Conservation (phyloP, 1,140 invertebrate genomes). For the Lasioglossum baleicum region DNA sequence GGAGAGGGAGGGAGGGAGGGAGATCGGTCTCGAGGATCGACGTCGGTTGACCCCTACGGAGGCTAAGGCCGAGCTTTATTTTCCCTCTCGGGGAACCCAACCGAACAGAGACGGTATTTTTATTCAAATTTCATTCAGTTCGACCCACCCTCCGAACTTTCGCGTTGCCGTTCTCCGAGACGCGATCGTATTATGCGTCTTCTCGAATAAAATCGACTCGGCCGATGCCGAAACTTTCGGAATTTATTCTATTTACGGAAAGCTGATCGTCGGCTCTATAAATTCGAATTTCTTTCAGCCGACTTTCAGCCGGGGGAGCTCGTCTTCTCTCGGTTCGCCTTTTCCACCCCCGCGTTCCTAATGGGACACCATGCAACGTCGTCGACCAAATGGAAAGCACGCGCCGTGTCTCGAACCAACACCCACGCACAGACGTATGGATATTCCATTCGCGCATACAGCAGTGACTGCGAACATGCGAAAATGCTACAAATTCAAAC, state of each 20-base stretch:
- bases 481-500: too few relatives aligned
- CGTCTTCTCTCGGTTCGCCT: background rate
- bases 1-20: background rate
- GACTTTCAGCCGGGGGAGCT: background rate
- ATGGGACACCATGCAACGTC: background rate
- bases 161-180: constrained; percentile 49
- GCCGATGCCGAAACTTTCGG: constrained; percentile 48
- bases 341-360: background rate
- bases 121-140: constrained; percentile 69
- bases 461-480: too few relatives aligned
- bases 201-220: constrained; percentile 37
- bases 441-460: too few relatives aligned
- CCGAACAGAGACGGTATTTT: constrained; percentile 59
- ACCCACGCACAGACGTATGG: too few relatives aligned
- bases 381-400: too few relatives aligned
- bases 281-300: constrained; percentile 7
- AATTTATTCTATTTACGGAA: constrained; percentile 57
- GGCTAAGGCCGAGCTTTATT: constrained; percentile 56
- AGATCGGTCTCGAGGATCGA: constrained; percentile 1
- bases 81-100: constrained; percentile 40
- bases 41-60: constrained; percentile 24
- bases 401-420: too few relatives aligned
- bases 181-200: constrained; percentile 64
- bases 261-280: constrained; percentile 24
- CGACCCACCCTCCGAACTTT: constrained; percentile 53